Conservation (phyloP, 2,888 invertebrate genomes). For the Dichetophora obliterata region DNA sequence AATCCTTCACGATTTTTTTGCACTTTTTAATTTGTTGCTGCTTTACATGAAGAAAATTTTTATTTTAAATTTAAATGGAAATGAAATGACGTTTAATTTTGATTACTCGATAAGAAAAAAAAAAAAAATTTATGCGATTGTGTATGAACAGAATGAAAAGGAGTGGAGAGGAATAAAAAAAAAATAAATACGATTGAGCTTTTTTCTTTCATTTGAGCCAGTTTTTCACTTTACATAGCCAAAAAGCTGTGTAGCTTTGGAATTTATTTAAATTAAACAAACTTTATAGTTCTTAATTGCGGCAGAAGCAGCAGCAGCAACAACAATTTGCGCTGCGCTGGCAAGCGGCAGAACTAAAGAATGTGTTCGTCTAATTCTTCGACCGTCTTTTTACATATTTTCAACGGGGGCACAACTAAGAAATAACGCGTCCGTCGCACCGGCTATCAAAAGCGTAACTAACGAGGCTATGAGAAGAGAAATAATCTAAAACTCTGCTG, state of each 20-base stretch:
- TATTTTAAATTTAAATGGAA: too few relatives aligned
- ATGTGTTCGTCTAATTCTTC: not conserved
- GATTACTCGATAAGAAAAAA: not conserved
- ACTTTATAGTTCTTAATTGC: too few relatives aligned
- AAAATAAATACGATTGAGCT: not conserved
- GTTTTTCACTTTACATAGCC: not conserved
- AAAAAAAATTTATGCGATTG: not conserved
- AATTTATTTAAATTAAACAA: too few relatives aligned
- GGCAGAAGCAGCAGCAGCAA: not conserved
- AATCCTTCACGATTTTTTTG: not conserved
- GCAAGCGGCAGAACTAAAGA: not conserved
- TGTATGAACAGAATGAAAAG: too few relatives aligned
- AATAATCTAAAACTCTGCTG: conserved; percentile 1
- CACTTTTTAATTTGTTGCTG: conserved; percentile 19
- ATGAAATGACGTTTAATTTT: not conserved
- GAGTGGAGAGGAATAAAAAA: not conserved
- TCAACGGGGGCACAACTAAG: not conserved
- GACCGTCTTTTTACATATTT: not conserved
- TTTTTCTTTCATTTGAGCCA: not conserved
- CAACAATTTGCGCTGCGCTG: not conserved
- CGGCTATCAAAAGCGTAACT: conserved; percentile 10
- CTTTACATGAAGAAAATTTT: not conserved
- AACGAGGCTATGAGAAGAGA: not conserved
- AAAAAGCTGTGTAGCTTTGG: not conserved
- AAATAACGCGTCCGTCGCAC: conserved; percentile 3